A percentile compares a stretch with the other conserved stretches of the same genome.
These are phyloP conservation scores for Petrocephalus microphthalmus DNA, from an alignment of 2,113 vertebrate species.

Conservation along the genomic window DNA sequence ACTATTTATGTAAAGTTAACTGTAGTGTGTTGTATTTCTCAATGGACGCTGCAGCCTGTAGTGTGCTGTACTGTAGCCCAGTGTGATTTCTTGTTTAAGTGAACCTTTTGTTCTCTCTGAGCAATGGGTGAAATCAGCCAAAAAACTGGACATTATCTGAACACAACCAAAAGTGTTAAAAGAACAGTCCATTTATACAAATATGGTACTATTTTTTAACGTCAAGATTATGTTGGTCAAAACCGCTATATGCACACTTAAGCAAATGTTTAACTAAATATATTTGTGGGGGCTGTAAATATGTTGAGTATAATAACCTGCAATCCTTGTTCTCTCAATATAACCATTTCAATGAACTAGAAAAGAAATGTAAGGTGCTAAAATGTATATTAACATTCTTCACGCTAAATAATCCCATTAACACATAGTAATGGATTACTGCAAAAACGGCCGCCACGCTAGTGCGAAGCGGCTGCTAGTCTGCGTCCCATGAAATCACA, in stretches of 20 bases:
- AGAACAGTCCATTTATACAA: neutral
- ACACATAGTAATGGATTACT: neutral
- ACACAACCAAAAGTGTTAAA: neutral
- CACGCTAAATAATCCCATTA: neutral
- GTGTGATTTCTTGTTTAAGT: neutral
- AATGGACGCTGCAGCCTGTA: neutral
- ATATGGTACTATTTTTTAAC: neutral
- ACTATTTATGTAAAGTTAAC: neutral
- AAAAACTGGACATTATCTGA: neutral
- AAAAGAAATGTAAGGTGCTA: neutral
- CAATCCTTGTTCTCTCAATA: neutral
- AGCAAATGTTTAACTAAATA: neutral
- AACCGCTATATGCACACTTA: neutral
- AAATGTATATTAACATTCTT: neutral
- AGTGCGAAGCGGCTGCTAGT: neutral
- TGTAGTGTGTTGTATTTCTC: neutral
- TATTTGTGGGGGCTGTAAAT: neutral
- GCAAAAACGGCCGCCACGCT: neutral
- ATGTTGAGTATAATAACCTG: neutral
- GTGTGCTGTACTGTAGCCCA: neutral
- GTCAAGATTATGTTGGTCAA: neutral
- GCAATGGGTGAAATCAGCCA: neutral
- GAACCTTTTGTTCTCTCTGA: neutral
- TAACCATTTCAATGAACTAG: neutral
- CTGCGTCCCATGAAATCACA: neutral